Base-by-base conservation (phyloP, 1,140 invertebrate species). In the Calephelis virginiensis region DNA sequence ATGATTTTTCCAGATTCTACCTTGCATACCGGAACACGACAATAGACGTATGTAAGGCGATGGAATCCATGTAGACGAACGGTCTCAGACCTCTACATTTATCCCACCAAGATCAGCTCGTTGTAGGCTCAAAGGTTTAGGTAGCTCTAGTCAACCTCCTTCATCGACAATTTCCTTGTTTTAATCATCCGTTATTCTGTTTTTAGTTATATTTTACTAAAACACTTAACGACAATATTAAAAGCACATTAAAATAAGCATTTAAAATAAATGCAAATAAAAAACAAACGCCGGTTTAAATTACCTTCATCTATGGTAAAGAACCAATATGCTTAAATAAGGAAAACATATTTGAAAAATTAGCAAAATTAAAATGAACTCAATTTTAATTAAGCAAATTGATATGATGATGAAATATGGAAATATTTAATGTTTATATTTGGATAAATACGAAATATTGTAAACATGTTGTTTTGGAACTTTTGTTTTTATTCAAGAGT, bases 231-330 rank as follows among this genome's bases (percentile, higher is more conserved):
- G 50, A 56, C 50, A 56, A 56, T 17, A 28, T 17, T 56, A 74
- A 11, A 85, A 82, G 80, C 81, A 76, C 74, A 76, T 69, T 63
- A 60, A 73, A 75, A 76, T 4, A 77, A 83, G 78, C 77, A 61
- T 74, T 69, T 72, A 72, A 78, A 79, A 67, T 61, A 76, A 79
- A 56, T 46, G 73, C 78, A 69, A 71, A 76, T 62, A 49, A 59
- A 70, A 59, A 53, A 63, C 50, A 70, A 76, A 50, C 66, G 71
- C 71, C 47, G 7, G 11, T 66, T n/a, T 48, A 56, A 50, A 6
- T 53, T 8, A 2, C n/a, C n/a, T 50, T 28, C 9, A 17, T 53
- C 50, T 53, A 53, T 28, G 9, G 10, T 6, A 17, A 28, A 28
- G 17, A 17, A 53, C 17, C 50, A 53, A 53, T 53, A 53, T 53